A percentile compares a stretch with the other conserved stretches of the same genome.
Evolutionary conservation across 2,888 invertebrate species (phyloP).

Genomic region (Coenonympha glycerion): DNA sequence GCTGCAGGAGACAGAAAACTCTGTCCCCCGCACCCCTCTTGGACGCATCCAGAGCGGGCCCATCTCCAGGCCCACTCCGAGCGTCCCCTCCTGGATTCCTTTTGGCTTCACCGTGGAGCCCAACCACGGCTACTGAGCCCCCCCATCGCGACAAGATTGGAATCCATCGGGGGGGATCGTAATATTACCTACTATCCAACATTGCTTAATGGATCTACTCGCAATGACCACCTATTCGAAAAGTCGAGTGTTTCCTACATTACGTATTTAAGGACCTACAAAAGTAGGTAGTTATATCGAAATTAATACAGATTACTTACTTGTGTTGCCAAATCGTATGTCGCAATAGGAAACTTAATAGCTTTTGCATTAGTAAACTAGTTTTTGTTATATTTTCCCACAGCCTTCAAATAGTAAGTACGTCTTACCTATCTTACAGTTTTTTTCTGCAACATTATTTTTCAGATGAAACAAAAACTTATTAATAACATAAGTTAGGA

Average conservation of each 20-base stretch:
- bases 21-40: too few species aligned
- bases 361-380: not conserved
- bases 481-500: too few species aligned
- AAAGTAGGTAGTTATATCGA: conserved; percentile 2
- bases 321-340: not conserved
- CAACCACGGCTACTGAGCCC: too few species aligned
- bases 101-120: too few species aligned
- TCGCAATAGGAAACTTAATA: not conserved
- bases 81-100: too few species aligned
- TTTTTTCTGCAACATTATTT: not conserved
- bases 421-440: not conserved
- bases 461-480: not conserved
- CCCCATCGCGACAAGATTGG: too few species aligned
- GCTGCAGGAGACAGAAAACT: too few species aligned
- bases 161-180: too few species aligned
- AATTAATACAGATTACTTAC: not conserved
- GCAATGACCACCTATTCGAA: conserved; percentile 1
- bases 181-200: too few species aligned
- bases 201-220: not conserved
- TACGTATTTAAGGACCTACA: not conserved
- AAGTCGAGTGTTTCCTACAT: conserved; percentile 4
- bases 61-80: too few species aligned
- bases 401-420: too few species aligned
- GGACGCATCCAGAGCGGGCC: too few species aligned
- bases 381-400: not conserved